These are phyloP conservation scores for Turdus rufiventris DNA, from an alignment of 2,113 vertebrate species.

Conservation along the genomic window DNA sequence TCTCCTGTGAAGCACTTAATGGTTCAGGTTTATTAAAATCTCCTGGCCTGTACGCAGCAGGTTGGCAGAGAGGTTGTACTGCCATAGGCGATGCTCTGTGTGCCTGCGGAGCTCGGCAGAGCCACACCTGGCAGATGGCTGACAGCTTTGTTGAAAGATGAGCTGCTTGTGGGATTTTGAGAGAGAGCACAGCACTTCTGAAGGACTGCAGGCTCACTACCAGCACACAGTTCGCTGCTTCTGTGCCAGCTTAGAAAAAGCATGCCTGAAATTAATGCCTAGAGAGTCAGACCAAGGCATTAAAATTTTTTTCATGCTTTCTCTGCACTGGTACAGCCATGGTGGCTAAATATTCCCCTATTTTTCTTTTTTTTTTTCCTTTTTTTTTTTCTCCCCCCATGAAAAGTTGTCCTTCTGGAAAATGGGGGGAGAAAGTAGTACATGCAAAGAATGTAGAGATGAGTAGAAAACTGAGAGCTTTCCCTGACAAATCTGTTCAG, in stretches of 20 bases:
- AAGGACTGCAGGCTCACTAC: neutral
- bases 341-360: neutral
- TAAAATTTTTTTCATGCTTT: neutral
- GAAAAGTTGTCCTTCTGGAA: neutral
- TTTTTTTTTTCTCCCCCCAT: neutral
- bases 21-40: neutral
- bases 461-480: neutral
- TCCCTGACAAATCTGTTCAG: neutral
- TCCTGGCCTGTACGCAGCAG: neutral
- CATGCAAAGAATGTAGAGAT: neutral
- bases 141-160: neutral
- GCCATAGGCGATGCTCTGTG: neutral
- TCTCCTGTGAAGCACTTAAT: neutral
- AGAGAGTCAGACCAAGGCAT: neutral
- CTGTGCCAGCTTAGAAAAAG: neutral
- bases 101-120: neutral
- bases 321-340: neutral
- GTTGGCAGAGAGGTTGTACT: neutral
- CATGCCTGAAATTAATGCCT: neutral
- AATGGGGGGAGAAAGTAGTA: rapidly evolving
- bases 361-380: neutral
- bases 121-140: constrained; percentile 31
- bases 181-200: neutral
- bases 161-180: neutral
- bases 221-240: neutral